Evolutionary conservation across 2,888 invertebrate species (phyloP).

Genomic region (Thyatira batis): DNA sequence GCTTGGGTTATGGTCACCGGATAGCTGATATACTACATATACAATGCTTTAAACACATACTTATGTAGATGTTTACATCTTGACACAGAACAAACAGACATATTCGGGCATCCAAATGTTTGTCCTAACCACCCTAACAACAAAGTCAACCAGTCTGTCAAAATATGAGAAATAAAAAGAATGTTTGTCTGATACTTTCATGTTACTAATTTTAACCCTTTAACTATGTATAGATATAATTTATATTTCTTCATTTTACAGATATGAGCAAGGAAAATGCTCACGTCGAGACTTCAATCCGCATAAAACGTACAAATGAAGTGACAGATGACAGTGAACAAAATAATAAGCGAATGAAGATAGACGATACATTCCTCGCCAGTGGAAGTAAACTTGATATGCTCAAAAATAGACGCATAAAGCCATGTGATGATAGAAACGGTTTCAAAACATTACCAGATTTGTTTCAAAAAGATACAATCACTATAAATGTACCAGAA

Average conservation of each 20-base stretch:
- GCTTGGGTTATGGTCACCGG: too few species aligned
- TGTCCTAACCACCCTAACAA: too few species aligned
- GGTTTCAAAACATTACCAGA: slow-evolving; percentile 55
- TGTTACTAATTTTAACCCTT: too few species aligned
- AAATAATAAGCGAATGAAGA: background rate
- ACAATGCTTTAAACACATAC: too few species aligned
- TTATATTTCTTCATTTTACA: background rate
- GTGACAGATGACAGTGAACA: background rate
- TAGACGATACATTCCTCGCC: slow-evolving; percentile 6
- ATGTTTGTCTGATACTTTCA: too few species aligned
- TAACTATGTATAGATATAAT: too few species aligned
- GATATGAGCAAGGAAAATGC: background rate
- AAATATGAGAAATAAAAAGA: too few species aligned
- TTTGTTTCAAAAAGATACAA: slow-evolving; percentile 42
- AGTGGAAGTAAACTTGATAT: slow-evolving; percentile 35
- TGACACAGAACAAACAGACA: too few species aligned
- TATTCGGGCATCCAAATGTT: too few species aligned
- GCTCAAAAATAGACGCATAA: slow-evolving; percentile 40
- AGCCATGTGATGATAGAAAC: slow-evolving; percentile 29
- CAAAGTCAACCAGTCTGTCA: too few species aligned
- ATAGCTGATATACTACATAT: too few species aligned
- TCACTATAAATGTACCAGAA: slow-evolving; percentile 53
- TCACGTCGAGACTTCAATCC: background rate
- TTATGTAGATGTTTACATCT: too few species aligned
- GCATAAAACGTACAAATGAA: background rate